Percentiles rank a stretch among this genome's conserved stretches.
Conservation (phyloP, 2,888 invertebrate genomes). For the Aphodius granarius region DNA sequence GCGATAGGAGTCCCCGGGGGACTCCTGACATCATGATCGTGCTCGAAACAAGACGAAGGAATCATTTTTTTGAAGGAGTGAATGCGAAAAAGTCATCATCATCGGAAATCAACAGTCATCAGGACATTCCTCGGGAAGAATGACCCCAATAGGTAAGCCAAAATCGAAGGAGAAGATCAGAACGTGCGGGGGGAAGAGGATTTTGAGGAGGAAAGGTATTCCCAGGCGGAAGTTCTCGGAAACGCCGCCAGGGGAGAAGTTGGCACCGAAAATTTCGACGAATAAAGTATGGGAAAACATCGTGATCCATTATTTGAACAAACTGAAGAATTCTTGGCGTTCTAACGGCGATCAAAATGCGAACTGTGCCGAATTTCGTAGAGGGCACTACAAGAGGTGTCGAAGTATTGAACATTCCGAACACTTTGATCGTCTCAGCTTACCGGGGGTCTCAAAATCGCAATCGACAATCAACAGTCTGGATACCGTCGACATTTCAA, state of each 20-base stretch:
- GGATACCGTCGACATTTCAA: not conserved
- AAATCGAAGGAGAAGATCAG: not conserved
- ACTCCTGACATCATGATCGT: not conserved
- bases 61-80: not conserved
- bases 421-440: not conserved
- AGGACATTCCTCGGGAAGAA: not conserved
- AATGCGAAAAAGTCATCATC: not conserved
- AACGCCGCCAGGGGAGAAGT: not conserved
- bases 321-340: conserved; percentile 29
- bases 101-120: not conserved
- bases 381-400: not conserved
- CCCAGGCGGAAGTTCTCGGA: not conserved
- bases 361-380: not conserved
- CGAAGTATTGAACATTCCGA: not conserved
- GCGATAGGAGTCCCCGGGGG: not conserved
- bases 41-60: not conserved
- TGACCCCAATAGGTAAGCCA: not conserved
- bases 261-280: not conserved
- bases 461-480: not conserved
- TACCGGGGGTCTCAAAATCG: not conserved
- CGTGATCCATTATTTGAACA: conserved; percentile 33
- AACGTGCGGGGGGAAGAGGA: not conserved
- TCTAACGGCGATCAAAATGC: not conserved
- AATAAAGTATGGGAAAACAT: conserved; percentile 33
- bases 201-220: not conserved